These are phyloP conservation scores for Patiria miniata DNA, from an alignment of 35 echinoderm and acorn worm species.

Conservation along the genomic window DNA sequence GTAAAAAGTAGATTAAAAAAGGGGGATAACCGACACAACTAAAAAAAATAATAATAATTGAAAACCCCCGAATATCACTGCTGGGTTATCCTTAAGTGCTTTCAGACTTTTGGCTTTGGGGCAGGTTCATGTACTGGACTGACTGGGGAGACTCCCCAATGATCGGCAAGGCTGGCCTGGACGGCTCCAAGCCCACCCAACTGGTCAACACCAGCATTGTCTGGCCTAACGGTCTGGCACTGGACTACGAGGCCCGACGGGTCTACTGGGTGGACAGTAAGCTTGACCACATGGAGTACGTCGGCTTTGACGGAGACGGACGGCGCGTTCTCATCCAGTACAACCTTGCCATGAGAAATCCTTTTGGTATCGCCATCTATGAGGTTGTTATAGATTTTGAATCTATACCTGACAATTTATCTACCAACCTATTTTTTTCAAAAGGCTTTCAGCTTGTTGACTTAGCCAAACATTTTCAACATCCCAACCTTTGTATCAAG, in stretches of 20 bases:
- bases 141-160: conserved; percentile 57
- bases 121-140: conserved; percentile 66
- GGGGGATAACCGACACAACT: too few species aligned
- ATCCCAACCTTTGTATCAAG: too few species aligned
- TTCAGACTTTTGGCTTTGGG: not conserved
- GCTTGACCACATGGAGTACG: conserved; percentile 36
- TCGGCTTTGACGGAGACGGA: conserved; percentile 29
- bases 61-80: too few species aligned
- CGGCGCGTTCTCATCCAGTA: conserved; percentile 33
- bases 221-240: conserved; percentile 53
- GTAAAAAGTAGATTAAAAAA: too few species aligned
- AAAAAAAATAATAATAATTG: too few species aligned
- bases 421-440: too few species aligned
- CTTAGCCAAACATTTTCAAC: too few species aligned
- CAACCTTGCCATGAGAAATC: conserved; percentile 21
- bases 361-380: conserved; percentile 65
- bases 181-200: not conserved
- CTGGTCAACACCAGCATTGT: conserved; percentile 28
- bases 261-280: conserved; percentile 71
- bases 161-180: conserved; percentile 50
- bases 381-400: too few species aligned
- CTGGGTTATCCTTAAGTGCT: too few species aligned
- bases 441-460: too few species aligned
- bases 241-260: conserved; percentile 41
- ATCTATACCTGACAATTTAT: too few species aligned